These are phyloP conservation scores for Lutjanus argentimaculatus DNA, from an alignment of 2,797 vertebrate species.

Conservation along the genomic window DNA sequence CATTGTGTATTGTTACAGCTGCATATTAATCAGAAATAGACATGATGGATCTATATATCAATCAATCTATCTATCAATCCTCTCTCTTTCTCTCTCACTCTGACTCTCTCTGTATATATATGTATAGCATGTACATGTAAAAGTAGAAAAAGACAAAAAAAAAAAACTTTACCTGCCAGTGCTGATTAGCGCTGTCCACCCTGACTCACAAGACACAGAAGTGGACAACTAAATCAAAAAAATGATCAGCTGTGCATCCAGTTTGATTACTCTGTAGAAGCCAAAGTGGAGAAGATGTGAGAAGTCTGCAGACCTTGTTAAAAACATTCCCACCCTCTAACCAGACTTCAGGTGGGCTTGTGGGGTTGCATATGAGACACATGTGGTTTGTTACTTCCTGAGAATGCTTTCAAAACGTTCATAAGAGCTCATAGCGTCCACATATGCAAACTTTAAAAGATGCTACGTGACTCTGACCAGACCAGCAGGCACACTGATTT, in stretches of 20 bases:
- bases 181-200: slow-evolving; percentile 10
- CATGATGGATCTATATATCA: background rate
- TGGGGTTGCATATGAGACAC: background rate
- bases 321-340: background rate
- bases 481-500: slow-evolving; percentile 14
- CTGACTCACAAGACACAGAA: background rate
- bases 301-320: background rate
- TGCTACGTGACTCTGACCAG: slow-evolving; percentile 17
- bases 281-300: background rate
- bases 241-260: background rate
- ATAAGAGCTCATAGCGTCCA: slow-evolving; percentile 8
- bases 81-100: too few species aligned
- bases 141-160: background rate
- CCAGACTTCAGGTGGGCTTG: slow-evolving; percentile 21
- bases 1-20: background rate
- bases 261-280: background rate
- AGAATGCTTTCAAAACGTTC: background rate
- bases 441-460: background rate
- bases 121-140: background rate
- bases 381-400: slow-evolving; percentile 52
- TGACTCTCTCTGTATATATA: background rate
- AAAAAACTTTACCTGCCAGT: background rate
- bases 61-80: too few species aligned
- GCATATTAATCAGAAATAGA: background rate
- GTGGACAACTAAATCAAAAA: background rate